Percentiles rank a stretch among this genome's conserved stretches.
These are phyloP conservation scores for Marmota monax DNA, from an alignment of 2,113 vertebrate genomes.

Conservation along the genomic window DNA sequence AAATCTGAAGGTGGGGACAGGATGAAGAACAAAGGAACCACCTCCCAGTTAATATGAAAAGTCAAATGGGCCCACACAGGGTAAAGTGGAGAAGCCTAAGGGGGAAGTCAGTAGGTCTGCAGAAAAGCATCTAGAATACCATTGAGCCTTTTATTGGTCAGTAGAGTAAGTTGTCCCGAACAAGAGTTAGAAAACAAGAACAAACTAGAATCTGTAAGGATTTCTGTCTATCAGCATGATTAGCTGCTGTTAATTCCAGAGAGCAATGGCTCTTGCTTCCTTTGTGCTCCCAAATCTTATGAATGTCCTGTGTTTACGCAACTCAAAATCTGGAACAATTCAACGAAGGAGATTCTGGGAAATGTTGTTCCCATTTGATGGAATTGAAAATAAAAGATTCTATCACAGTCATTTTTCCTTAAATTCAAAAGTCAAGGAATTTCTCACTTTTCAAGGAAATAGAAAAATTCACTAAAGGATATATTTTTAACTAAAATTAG, in stretches of 20 bases:
- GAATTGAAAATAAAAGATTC: background rate
- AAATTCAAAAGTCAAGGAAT: background rate
- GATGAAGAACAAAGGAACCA: background rate
- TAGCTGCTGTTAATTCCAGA: background rate
- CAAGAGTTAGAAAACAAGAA: background rate
- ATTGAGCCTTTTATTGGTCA: background rate
- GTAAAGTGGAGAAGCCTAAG: background rate
- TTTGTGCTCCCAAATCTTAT: background rate
- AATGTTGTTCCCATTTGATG: background rate
- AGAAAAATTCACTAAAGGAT: background rate
- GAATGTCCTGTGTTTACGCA: background rate
- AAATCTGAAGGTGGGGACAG: background rate
- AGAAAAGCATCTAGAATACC: background rate
- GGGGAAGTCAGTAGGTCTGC: background rate
- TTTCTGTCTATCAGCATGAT: background rate
- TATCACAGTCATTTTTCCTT: background rate
- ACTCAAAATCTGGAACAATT: background rate
- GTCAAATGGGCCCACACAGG: fast-evolving
- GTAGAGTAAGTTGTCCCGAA: background rate
- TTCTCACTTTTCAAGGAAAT: constrained; percentile 5
- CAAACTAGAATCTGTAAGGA: fast-evolving
- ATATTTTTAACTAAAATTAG: background rate
- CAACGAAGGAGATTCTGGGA: background rate
- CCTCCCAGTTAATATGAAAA: background rate
- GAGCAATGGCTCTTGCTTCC: background rate